These are phyloP conservation scores for Nothocercus julius DNA, from an alignment of 2,113 vertebrate species.

Conservation along the genomic window DNA sequence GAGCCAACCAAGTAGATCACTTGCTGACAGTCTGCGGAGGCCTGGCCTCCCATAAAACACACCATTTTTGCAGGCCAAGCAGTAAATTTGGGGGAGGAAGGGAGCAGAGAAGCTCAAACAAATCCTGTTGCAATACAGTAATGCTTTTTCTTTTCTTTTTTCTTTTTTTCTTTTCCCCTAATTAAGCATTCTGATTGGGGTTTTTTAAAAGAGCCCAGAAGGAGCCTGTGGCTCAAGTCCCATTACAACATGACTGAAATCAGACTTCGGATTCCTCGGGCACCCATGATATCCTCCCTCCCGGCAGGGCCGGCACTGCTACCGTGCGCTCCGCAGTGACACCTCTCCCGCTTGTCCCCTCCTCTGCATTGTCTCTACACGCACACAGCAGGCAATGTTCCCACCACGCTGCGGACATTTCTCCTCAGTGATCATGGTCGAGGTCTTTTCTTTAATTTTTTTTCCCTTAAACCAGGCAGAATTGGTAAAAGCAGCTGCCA, in stretches of 20 bases:
- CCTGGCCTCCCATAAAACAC: background rate
- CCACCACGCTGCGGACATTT: background rate
- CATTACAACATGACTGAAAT: background rate
- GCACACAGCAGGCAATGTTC: background rate
- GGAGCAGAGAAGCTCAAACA: rapidly evolving
- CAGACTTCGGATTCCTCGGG: background rate
- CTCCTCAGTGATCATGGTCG: rapidly evolving
- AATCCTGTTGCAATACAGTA: background rate
- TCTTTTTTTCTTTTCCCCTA: background rate
- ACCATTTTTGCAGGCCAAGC: background rate
- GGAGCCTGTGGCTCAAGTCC: background rate
- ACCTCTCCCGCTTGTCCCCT: too few relatives aligned
- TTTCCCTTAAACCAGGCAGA: background rate
- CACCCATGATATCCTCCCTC: background rate
- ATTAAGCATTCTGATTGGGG: background rate
- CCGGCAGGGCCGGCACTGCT: rapidly evolving
- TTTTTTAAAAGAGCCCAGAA: background rate
- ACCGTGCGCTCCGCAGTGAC: rapidly evolving
- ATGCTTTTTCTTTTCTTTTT: background rate
- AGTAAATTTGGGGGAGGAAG: background rate
- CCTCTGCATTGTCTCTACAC: too few relatives aligned
- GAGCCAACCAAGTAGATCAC: conserved; percentile 24
- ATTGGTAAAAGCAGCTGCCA: background rate
- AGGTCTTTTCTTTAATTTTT: background rate
- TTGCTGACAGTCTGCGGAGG: background rate